Conservation (phyloP, 2,888 invertebrate genomes). For the Liodrosophila aerea region DNA sequence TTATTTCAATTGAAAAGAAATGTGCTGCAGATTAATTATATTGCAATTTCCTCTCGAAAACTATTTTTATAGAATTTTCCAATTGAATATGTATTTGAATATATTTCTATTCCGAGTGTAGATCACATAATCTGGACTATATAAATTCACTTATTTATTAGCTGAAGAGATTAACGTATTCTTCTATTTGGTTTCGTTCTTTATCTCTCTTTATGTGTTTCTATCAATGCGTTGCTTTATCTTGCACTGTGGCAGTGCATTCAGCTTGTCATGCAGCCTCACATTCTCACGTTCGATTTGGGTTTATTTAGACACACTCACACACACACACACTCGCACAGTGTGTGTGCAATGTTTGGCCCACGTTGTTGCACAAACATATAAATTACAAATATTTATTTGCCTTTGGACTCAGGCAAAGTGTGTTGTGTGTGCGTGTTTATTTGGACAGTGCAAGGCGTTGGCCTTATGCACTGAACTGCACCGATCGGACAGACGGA, state of each 20-base stretch:
- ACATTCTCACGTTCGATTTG: slow-evolving; percentile 62
- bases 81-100: too few species aligned
- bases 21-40: too few species aligned
- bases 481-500: not conserved
- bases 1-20: too few species aligned
- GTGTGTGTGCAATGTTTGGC: slow-evolving; percentile 30
- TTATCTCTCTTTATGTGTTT: too few species aligned
- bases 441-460: slow-evolving; percentile 67
- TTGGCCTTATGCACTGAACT: slow-evolving; percentile 40
- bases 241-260: slow-evolving; percentile 30
- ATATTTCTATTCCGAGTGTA: too few species aligned
- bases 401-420: slow-evolving; percentile 68
- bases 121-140: too few species aligned
- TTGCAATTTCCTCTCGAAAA: too few species aligned
- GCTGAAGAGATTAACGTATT: too few species aligned
- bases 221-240: not conserved
- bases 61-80: too few species aligned
- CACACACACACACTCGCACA: not conserved
- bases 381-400: slow-evolving; percentile 75
- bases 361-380: slow-evolving; percentile 56
- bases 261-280: slow-evolving; percentile 40
- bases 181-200: too few species aligned
- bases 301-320: slow-evolving; percentile 46
- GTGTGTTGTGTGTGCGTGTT: slow-evolving; percentile 74
- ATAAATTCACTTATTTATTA: too few species aligned